phyloP scores from a whole-genome alignment of 2,888 invertebrate species.

The Drosophila nr. fundita region DNA sequence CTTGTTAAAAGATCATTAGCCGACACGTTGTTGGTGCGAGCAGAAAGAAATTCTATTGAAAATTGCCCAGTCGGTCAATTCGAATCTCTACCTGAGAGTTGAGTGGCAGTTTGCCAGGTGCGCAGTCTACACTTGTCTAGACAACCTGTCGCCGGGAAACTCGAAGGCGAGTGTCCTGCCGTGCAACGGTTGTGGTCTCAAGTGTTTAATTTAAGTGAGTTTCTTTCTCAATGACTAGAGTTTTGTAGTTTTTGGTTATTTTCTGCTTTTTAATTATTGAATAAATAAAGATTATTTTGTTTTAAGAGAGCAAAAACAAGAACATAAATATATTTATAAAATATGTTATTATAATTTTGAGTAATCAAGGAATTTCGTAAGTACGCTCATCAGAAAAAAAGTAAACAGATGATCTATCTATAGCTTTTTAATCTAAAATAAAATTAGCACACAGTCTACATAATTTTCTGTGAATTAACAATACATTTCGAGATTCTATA shows the following conservation, averaged over 20 bases:
- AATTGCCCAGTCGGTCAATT: slow-evolving; percentile 37
- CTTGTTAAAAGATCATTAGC: slow-evolving; percentile 85
- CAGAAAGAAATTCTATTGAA: slow-evolving; percentile 63
- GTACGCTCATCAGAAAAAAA: background rate
- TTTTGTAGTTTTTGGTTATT: slow-evolving; percentile 1
- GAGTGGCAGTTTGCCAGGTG: slow-evolving; percentile 64
- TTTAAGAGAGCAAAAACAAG: background rate
- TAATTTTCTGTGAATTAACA: background rate
- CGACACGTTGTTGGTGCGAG: slow-evolving; percentile 51
- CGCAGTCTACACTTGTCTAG: slow-evolving; percentile 49
- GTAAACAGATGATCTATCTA: background rate
- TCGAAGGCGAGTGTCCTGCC: slow-evolving; percentile 39
- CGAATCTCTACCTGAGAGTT: slow-evolving; percentile 53
- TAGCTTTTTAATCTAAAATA: background rate
- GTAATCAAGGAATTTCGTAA: background rate
- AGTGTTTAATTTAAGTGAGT: slow-evolving; percentile 60
- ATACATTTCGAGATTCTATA: background rate
- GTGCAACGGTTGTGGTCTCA: slow-evolving; percentile 73
- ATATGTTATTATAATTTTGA: no score
- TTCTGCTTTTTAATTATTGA: background rate
- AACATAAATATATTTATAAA: background rate
- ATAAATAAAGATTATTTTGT: background rate
- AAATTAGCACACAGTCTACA: background rate
- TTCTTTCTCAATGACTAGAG: slow-evolving; percentile 11
- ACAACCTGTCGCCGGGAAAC: slow-evolving; percentile 75